Evolutionary conservation across 2,113 vertebrate species (phyloP), one percentile per base, ranked within the genome.

Genomic region (Paradoxurus hermaphroditus): DNA sequence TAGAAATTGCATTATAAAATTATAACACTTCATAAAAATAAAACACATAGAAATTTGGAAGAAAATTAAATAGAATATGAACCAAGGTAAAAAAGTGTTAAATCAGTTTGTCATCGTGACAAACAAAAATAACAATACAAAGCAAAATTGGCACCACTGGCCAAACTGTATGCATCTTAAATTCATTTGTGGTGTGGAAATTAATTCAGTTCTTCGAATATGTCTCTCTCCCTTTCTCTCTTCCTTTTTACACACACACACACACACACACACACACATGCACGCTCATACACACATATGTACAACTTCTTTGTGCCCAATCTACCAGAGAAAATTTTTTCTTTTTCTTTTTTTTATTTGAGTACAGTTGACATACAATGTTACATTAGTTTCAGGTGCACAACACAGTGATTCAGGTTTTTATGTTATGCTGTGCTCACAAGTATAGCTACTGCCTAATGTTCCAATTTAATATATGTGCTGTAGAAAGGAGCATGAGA

Each of bases 31-130:
- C 73, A 41, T 85, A 87, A 95, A 97, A 87, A 88, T 86, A 90
- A 88, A 85, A 53, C 49, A 85, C 65, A 31, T 34, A 93, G 70
- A 93, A 56, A 95, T 63, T 41, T 96, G 46, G 79, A 44, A 78
- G 81, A 84, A 94, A 97, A 92, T 91, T 87, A 94, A 65, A 59
- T 49, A 34, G 46, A 96, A 97, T 93, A 94, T 46, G 51, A 85
- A 72, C 56, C 90, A 75, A 96, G 67, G 41, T 75, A 23, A 82
- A 51, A 41, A 68, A 86, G 11, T 46, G 25, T 90, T 36, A 29
- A 83, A 36, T 81, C 87, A 95, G 0, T 92, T 84, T 56, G 46
- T 67, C 12, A 68, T 62, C 96, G 59, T 77, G 65, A 85, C 70
- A 31, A 82, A 92, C 39, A 96, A 96, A 88, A 82, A 31, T 89